phyloP scores from a whole-genome alignment of 2,888 invertebrate species.

The Dermolepida albohirtum region DNA sequence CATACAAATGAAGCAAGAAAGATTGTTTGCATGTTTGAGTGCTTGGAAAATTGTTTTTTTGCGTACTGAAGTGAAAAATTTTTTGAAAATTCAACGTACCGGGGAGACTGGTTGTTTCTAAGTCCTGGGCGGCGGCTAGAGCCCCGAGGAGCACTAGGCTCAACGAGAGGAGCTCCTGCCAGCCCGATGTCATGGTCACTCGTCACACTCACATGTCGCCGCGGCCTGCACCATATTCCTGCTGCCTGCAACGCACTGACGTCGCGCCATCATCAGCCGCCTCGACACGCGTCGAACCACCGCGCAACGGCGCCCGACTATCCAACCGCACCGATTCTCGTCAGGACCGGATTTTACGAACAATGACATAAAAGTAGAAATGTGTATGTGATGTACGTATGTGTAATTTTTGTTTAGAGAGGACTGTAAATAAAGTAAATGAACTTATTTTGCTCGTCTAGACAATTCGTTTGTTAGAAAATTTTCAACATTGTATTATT shows the following conservation, averaged over 20 bases:
- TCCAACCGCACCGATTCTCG: conserved; percentile 15
- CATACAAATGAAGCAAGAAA: not conserved
- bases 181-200: conserved; percentile 61
- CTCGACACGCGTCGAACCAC: conserved; percentile 41
- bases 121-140: conserved; percentile 54
- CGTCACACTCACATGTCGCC: conserved; percentile 55
- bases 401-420: too few relatives aligned
- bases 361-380: not conserved
- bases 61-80: not conserved
- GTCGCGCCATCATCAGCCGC: conserved; percentile 31
- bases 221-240: conserved; percentile 49
- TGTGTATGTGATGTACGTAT: not conserved
- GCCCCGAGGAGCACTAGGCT: conserved; percentile 58
- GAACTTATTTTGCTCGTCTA: too few relatives aligned
- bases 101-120: conserved; percentile 46
- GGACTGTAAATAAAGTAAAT: too few relatives aligned
- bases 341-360: conserved; percentile 17
- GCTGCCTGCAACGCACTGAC: conserved; percentile 56
- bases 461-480: too few relatives aligned
- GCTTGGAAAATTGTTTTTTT: not conserved
- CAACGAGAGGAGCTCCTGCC: conserved; percentile 58
- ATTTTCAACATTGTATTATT: too few relatives aligned
- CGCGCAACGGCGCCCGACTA: conserved; percentile 45
- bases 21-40: not conserved
- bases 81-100: conserved; percentile 43